Base-by-base conservation (phyloP, 2,797 vertebrate genomes). In the Parotocinclus haroldoi region DNA sequence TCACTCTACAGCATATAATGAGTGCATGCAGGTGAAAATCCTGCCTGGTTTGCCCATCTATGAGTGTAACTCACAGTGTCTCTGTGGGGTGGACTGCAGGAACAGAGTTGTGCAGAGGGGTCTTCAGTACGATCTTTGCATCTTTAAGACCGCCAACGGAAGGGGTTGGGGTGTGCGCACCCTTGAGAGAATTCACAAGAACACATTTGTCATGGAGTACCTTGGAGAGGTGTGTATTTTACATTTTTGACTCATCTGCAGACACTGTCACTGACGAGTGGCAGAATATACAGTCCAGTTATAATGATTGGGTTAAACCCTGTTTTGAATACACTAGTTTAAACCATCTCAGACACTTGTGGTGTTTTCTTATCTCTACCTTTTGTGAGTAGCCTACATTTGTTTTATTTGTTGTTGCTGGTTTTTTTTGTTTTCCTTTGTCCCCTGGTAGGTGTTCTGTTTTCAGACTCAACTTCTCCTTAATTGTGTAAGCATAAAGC, bases 171-270 rank as follows among this genome's bases (percentile, higher is more conserved):
- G 94, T 0, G 93, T 96, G 11, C 90, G 92, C 39, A 92, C 94
- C 0, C 79, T 95, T 71, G 90, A 95, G 80, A 92, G 87, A 66
- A 96, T 96, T 76, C 89, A 84, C 66, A 94, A 89, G 83, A 94
- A 94, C 85, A 90, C 86, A 8, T 97, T 96, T 9, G 92, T 97
- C 79, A 97, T 96, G 93, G 95, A 97, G 83, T 97, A 97, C 27
- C 88, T 96, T 1, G 95, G 95, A 62, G 94, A 96, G 93, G 94
- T 96, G 82, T 82, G 51, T 11, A 3, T 11, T 17, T 11, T 8
- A 50, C 12, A 37, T 6, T 62, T 18, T 9, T 7, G 10, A n/a
- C 13, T 7, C 7, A 39, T 37, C 17, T 17, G n/a, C 9, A 60
- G 13, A 46, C 42, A 14, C 18, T 36, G 7, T 42, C 10, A 42